Percentiles rank a stretch among this genome's conserved stretches.
phyloP scores from a whole-genome alignment of 2,888 invertebrate species.

The Aporophyla nigra region DNA sequence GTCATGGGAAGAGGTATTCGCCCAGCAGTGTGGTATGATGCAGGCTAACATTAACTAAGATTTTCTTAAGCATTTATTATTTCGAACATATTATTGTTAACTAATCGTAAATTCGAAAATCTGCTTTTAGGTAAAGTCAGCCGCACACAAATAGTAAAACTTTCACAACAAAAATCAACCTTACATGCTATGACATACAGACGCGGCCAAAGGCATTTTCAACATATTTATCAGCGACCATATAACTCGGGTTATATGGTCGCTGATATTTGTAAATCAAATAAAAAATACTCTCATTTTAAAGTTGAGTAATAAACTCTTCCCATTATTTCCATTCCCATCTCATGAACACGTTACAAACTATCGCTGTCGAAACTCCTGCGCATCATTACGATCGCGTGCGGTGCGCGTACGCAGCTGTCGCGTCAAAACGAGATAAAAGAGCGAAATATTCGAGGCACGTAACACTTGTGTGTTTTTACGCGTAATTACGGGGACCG shows the following conservation, averaged over 20 bases:
- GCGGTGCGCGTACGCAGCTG: conserved; percentile 61
- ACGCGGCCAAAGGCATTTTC: too few relatives aligned
- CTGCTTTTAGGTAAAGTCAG: not conserved
- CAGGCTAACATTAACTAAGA: too few relatives aligned
- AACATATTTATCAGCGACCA: not conserved
- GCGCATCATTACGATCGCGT: conserved; percentile 57
- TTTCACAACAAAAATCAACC: too few relatives aligned
- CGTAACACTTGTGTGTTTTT: conserved; percentile 65
- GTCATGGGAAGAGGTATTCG: too few relatives aligned
- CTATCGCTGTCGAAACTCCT: conserved; percentile 40
- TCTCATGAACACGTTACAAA: conserved; percentile 36
- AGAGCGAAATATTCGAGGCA: conserved; percentile 61
- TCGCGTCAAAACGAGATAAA: conserved; percentile 54
- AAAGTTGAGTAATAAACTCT: conserved; percentile 13
- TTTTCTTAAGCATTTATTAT: too few relatives aligned
- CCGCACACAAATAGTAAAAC: not conserved
- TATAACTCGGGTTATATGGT: too few relatives aligned
- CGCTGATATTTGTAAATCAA: not conserved
- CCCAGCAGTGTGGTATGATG: too few relatives aligned
- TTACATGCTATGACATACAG: not conserved
- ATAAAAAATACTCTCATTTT: conserved; percentile 6
- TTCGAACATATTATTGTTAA: not conserved
- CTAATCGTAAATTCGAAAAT: not conserved
- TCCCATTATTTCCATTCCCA: conserved; percentile 14
- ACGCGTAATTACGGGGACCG: conserved; percentile 59